Conservation (phyloP, 2,113 vertebrate species). For the Pheucticus melanocephalus region DNA sequence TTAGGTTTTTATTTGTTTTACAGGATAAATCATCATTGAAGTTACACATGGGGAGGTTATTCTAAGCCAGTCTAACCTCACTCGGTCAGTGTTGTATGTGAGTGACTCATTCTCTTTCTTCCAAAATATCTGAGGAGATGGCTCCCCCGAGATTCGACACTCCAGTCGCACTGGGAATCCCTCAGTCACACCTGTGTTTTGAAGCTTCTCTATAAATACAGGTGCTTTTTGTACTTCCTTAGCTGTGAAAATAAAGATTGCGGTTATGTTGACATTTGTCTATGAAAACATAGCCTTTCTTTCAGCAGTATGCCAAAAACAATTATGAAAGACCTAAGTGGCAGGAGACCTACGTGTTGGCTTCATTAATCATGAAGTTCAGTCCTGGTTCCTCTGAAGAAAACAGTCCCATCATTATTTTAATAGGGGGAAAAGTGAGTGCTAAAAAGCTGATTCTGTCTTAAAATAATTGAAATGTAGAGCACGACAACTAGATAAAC, state of each 20-base stretch:
- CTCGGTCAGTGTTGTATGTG: constrained; percentile 95
- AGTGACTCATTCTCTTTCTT: constrained; percentile 97
- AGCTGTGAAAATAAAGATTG: constrained; percentile 73
- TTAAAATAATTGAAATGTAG: not conserved
- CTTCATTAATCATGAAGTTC: not conserved
- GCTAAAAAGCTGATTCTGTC: not conserved
- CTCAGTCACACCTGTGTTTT: constrained; percentile 94
- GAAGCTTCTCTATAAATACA: constrained; percentile 91
- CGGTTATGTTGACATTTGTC: not conserved
- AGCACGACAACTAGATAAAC: not conserved
- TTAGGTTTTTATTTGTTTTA: not conserved
- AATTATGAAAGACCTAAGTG: not conserved
- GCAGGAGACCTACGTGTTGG: not conserved
- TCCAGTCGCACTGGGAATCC: constrained; percentile 94
- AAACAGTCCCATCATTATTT: not conserved
- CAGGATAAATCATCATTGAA: not conserved
- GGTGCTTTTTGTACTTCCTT: constrained; percentile 95
- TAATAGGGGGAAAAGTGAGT: not conserved
- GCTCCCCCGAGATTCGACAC: constrained; percentile 86
- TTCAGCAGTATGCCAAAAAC: not conserved
- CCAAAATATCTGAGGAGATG: constrained; percentile 96
- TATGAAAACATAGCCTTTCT: not conserved
- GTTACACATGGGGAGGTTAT: not conserved
- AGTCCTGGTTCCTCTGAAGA: not conserved
- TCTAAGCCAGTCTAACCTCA: constrained; percentile 80